A percentile compares a stretch with the other conserved stretches of the same genome.
Conservation (phyloP, 64 coral and sea anemone species). For the Trachythela sp. region DNA sequence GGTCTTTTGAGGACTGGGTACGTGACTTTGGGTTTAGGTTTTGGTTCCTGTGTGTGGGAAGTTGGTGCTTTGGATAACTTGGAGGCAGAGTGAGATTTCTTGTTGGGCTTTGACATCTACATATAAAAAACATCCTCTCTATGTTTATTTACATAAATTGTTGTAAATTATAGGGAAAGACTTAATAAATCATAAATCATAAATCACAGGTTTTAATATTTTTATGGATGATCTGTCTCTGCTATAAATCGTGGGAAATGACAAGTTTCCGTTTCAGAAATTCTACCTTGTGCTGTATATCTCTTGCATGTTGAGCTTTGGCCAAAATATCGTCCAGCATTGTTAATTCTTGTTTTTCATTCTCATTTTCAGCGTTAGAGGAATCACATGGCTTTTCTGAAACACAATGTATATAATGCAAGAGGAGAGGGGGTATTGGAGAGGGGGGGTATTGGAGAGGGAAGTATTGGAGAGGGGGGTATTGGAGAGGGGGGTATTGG, state of each 20-base stretch:
- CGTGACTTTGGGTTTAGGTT: not conserved
- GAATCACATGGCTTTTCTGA: not conserved
- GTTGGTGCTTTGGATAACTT: not conserved
- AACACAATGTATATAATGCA: not conserved
- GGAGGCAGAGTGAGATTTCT: not conserved
- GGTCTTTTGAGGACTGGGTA: not conserved
- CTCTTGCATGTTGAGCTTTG: constrained; percentile 13
- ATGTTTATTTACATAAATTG: too few relatives aligned
- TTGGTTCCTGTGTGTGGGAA: not conserved
- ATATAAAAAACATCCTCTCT: not conserved
- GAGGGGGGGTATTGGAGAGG: too few relatives aligned
- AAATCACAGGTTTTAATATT: too few relatives aligned
- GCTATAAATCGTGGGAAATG: too few relatives aligned
- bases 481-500: too few relatives aligned
- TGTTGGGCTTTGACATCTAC: not conserved
- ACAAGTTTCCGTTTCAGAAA: too few relatives aligned
- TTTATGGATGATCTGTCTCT: too few relatives aligned
- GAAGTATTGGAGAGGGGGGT: too few relatives aligned
- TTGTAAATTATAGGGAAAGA: too few relatives aligned
- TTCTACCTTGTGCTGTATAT: not conserved
- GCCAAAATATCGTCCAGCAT: constrained; percentile 5
- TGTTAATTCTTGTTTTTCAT: constrained; percentile 1
- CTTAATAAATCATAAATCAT: too few relatives aligned
- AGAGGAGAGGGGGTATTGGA: too few relatives aligned
- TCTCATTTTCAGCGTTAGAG: not conserved